phyloP scores from a whole-genome alignment of 1,140 invertebrate genomes.

The Dermatophagoides farinae region DNA sequence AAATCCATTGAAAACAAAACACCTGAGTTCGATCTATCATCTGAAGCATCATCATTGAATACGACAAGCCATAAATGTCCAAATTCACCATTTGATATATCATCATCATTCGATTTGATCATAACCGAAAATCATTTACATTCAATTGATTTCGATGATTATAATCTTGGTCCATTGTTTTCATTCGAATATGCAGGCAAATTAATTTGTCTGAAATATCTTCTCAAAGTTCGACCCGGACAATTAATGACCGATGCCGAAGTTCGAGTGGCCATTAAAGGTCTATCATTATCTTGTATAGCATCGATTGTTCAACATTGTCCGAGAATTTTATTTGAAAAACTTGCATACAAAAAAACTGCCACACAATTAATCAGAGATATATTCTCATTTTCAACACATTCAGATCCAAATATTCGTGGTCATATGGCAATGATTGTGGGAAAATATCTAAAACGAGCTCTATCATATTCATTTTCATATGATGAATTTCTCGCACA shows the following conservation, averaged over 20 bases:
- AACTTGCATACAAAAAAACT: conserved; percentile 21
- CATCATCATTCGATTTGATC: neutral
- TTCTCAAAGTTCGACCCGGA: conserved; percentile 41
- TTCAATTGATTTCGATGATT: conserved; percentile 36
- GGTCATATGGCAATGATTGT: conserved; percentile 44
- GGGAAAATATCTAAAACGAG: conserved; percentile 38
- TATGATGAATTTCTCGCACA: conserved; percentile 8
- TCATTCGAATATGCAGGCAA: conserved; percentile 50
- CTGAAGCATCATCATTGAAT: neutral
- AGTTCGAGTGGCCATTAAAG: conserved; percentile 61
- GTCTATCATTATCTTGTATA: conserved; percentile 51
- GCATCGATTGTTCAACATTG: conserved; percentile 42
- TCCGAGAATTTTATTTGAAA: conserved; percentile 42
- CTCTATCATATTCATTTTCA: neutral
- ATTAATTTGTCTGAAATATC: conserved; percentile 47
- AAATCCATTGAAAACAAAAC: neutral
- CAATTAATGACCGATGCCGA: conserved; percentile 39
- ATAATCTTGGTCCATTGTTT: conserved; percentile 37
- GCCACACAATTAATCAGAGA: conserved; percentile 37
- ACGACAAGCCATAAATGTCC: neutral
- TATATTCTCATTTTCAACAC: conserved; percentile 42
- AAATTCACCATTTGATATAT: neutral
- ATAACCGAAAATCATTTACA: neutral
- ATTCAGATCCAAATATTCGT: conserved; percentile 59
- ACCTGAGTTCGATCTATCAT: neutral